Evolutionary conservation across 2,888 invertebrate genomes (phyloP).

Genomic region (Carterocephalus palaemon): DNA sequence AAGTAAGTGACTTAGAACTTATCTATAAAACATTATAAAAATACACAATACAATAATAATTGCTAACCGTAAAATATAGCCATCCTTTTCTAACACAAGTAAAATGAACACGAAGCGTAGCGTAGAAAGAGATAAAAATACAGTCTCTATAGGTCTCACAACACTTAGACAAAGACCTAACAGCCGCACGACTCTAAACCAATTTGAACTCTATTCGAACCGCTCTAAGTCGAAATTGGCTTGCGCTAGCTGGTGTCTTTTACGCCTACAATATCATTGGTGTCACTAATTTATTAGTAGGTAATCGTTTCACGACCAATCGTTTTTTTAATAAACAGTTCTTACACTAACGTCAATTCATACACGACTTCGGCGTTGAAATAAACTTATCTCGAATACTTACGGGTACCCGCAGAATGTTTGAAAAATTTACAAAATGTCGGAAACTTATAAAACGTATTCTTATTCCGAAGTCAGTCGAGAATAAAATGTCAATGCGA

Average conservation of each 20-base stretch:
- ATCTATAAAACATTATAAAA: conserved; percentile 11
- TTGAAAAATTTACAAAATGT: conserved; percentile 21
- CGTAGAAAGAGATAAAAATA: conserved; percentile 26
- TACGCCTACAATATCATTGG: conserved; percentile 20
- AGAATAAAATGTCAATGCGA: conserved; percentile 1
- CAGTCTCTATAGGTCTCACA: conserved; percentile 27
- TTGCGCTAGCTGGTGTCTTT: conserved; percentile 19
- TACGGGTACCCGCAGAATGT: conserved; percentile 5
- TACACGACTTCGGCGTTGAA: conserved; percentile 12
- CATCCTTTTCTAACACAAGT: conserved; percentile 20
- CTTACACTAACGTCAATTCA: conserved; percentile 15
- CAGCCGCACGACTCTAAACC: conserved; percentile 15
- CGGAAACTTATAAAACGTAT: conserved; percentile 19
- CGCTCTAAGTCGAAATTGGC: conserved; percentile 11
- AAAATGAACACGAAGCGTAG: conserved; percentile 23
- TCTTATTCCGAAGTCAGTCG: conserved; percentile 23
- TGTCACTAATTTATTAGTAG: conserved; percentile 12
- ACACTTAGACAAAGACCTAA: conserved; percentile 27
- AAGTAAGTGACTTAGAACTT: conserved; percentile 8
- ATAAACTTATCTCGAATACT: conserved; percentile 9
- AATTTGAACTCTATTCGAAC: conserved; percentile 10
- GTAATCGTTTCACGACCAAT: conserved; percentile 23
- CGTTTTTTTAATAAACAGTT: conserved; percentile 12
- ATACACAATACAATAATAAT: conserved; percentile 13
- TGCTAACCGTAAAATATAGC: conserved; percentile 16